phyloP scores from a whole-genome alignment of 2,797 vertebrate species.

The Pampus argenteus region DNA sequence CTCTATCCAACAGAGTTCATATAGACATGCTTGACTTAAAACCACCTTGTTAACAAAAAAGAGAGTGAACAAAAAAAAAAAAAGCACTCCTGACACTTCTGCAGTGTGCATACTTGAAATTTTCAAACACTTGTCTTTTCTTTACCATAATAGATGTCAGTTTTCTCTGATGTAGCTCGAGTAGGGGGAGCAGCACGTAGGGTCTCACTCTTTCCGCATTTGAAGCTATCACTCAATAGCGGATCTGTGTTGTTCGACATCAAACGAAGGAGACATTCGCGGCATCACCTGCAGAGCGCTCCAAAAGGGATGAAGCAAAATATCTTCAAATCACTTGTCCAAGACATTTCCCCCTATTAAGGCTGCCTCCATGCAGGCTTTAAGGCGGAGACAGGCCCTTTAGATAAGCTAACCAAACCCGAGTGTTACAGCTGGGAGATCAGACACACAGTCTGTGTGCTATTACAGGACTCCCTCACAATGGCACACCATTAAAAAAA shows the following conservation, averaged over 20 bases:
- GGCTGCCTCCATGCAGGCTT: constrained; percentile 90
- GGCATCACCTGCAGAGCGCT: constrained; percentile 96
- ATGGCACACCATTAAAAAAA: constrained; percentile 73
- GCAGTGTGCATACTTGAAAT: constrained; percentile 89
- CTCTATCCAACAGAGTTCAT: constrained; percentile 96
- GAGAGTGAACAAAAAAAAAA: constrained; percentile 85
- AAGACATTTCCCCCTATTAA: constrained; percentile 98
- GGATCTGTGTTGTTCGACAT: constrained; percentile 98
- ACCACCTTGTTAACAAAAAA: constrained; percentile 98
- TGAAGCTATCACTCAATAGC: constrained; percentile 95
- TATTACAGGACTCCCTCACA: constrained; percentile 65
- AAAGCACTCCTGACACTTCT: constrained; percentile 98
- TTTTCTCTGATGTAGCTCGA: constrained; percentile 97
- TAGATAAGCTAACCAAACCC: constrained; percentile 83
- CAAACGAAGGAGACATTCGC: constrained; percentile 89
- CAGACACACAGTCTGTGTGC: constrained; percentile 83
- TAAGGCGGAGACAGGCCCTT: constrained; percentile 90
- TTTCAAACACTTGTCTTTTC: constrained; percentile 99
- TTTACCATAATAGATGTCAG: constrained; percentile 99
- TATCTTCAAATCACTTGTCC: constrained; percentile 99
- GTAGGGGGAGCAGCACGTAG: constrained; percentile 89
- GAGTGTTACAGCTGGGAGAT: constrained; percentile 87
- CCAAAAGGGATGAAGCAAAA: constrained; percentile 96
- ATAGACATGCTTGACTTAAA: constrained; percentile 96
- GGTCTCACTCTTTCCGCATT: constrained; percentile 94